Base-by-base conservation (phyloP, 1,140 invertebrate species). In the Drosophila malerkotliana region DNA sequence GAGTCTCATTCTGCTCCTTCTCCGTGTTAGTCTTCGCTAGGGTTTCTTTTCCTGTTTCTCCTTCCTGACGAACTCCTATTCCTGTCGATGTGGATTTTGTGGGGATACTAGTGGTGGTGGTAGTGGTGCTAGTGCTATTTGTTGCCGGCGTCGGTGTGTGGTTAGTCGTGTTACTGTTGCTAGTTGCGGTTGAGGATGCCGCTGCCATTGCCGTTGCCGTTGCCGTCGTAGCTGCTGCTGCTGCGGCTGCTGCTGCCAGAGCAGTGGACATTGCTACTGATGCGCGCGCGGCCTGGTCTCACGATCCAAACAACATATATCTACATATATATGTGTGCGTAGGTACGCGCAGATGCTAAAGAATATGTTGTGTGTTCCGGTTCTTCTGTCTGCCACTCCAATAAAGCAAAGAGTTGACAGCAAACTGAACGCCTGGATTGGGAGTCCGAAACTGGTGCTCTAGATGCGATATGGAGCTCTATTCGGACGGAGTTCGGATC, bases 201-300 rank as follows among this genome's bases (percentile, higher is more conserved):
- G 34, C 30, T 52, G 58, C 44, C 34, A 68, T 49, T 34, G 74
- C 54, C 37, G 69, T 67, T 68, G 62, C 72, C 49, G 48, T 49
- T 56, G 80, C 62, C 48, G 71, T 56, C 41, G 74, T 62, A 56
- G 75, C 62, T 34, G 66, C 54, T 62, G 82, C 66, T 55, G 76
- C 59, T 58, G 66, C 75, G 64, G 71, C 76, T 47, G 64, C 64
- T 51, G 76, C 58, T 78, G 83, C 78, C 62, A 88, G 44, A 44
- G 72, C 82, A 69, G 83, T 87, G 71, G 83, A 87, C 83, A 87
- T 87, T 71, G 67, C 79, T 88, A 76, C 72, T 59, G 69, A 76
- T 85, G 62, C 39, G 39, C 37, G 37, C 39, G 39, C 69, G 74
- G 74, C 78, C 59, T 58, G 69, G 49, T 81, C 39, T 44, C 57